These are phyloP conservation scores for Aradus depressus DNA, from an alignment of 2,888 invertebrate genomes.

Conservation along the genomic window DNA sequence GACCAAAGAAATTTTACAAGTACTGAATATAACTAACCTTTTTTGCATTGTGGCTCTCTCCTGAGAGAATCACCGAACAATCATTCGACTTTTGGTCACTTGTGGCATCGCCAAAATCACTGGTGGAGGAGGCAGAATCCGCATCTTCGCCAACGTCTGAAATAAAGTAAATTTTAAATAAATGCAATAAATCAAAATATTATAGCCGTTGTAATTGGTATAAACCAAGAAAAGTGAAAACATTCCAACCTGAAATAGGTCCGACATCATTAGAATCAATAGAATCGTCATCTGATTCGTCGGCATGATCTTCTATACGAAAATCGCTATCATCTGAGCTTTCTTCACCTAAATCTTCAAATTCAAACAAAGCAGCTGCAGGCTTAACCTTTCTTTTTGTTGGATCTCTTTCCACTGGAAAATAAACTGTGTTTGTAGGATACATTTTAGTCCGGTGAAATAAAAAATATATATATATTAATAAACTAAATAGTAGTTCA, in stretches of 20 bases:
- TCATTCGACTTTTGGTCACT: slow-evolving; percentile 1
- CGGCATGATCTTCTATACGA: slow-evolving; percentile 73
- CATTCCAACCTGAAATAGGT: slow-evolving; percentile 19
- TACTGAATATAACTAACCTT: slow-evolving; percentile 5
- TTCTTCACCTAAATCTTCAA: slow-evolving; percentile 79
- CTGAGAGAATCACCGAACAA: slow-evolving; percentile 6
- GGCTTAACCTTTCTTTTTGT: slow-evolving; percentile 73
- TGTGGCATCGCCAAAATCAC: slow-evolving; percentile 10
- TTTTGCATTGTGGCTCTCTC: slow-evolving; percentile 6
- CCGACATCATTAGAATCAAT: slow-evolving; percentile 51
- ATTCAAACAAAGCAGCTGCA: slow-evolving; percentile 56
- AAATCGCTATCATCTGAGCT: slow-evolving; percentile 94
- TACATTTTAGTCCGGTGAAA: too few species aligned
- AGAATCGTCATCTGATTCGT: slow-evolving; percentile 60
- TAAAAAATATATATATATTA: too few species aligned
- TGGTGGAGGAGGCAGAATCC: background rate
- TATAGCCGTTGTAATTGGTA: background rate
- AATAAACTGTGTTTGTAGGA: slow-evolving; percentile 15
- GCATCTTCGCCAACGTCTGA: slow-evolving; percentile 2
- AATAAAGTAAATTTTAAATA: background rate
- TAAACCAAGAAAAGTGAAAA: slow-evolving; percentile 8
- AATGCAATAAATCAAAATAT: background rate
- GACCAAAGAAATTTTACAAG: too few species aligned
- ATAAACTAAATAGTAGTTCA: too few species aligned
- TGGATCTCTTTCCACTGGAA: slow-evolving; percentile 50